These are phyloP conservation scores for Mesaphorura yosii DNA, from an alignment of 1,140 invertebrate species.

Conservation along the genomic window DNA sequence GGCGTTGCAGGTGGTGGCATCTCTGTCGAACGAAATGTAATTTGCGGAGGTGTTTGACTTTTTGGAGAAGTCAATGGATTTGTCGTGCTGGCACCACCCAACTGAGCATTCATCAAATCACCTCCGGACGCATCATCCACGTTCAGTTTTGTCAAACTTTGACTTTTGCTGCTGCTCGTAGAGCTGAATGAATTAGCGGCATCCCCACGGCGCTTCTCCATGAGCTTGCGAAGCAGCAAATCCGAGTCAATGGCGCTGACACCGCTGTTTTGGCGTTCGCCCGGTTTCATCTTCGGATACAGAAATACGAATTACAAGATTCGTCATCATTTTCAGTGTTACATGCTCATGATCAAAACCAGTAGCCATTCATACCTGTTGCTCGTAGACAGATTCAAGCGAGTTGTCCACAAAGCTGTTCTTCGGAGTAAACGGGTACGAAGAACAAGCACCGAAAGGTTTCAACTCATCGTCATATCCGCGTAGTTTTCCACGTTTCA, in stretches of 20 bases:
- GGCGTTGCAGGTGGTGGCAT: constrained; percentile 3
- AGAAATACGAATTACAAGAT: no score
- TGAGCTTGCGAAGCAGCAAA: constrained; percentile 26
- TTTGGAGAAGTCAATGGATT: constrained; percentile 2
- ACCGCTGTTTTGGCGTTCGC: constrained; percentile 4
- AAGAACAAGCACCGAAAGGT: constrained; percentile 14
- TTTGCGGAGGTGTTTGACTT: not conserved
- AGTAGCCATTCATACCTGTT: constrained; percentile 19
- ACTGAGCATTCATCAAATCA: constrained; percentile 9
- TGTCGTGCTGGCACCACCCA: not conserved
- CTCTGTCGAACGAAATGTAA: not conserved
- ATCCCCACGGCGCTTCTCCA: constrained; percentile 11
- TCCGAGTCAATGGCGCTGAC: constrained; percentile 30
- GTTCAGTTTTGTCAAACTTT: constrained; percentile 27
- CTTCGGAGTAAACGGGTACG: constrained; percentile 35
- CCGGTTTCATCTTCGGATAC: not conserved
- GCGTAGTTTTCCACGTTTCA: constrained; percentile 32
- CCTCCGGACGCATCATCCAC: constrained; percentile 4
- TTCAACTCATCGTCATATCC: constrained; percentile 32
- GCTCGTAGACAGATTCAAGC: constrained; percentile 31
- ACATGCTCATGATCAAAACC: no score
- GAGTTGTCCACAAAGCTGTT: constrained; percentile 34
- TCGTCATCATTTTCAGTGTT: no score
- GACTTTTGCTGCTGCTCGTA: constrained; percentile 24
- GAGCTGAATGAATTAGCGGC: not conserved